phyloP scores from a whole-genome alignment of 2,888 invertebrate species.

The Stenodera caucasica region DNA sequence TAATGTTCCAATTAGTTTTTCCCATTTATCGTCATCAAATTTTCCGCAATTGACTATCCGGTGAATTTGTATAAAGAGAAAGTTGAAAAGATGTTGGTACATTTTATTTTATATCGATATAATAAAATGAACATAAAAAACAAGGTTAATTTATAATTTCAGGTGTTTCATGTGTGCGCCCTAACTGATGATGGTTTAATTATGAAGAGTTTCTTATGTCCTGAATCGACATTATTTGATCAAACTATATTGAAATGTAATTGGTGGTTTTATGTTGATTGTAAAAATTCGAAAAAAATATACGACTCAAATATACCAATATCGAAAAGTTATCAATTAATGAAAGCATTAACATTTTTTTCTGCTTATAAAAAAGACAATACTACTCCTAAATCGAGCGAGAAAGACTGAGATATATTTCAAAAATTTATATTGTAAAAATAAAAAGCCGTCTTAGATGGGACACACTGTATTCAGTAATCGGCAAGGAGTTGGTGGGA shows the following conservation, averaged over 20 bases:
- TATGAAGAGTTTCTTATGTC: conserved; percentile 89
- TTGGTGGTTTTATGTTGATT: conserved; percentile 94
- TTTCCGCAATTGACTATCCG: conserved; percentile 1
- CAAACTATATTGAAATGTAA: conserved; percentile 90
- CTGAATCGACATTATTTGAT: conserved; percentile 88
- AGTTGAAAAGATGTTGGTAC: conserved; percentile 23
- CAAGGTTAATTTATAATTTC: conserved; percentile 40
- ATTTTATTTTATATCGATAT: conserved; percentile 20
- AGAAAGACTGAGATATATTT: conserved; percentile 36
- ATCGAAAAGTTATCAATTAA: conserved; percentile 87
- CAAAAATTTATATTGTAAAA: conserved; percentile 11
- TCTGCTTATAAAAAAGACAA: conserved; percentile 76
- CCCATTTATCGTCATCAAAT: neutral
- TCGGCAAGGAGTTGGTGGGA: conserved; percentile 15
- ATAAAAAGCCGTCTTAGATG: neutral
- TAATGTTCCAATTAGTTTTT: neutral
- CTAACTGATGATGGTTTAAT: conserved; percentile 85
- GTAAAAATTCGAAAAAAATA: conserved; percentile 75
- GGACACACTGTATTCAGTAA: neutral
- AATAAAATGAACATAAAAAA: conserved; percentile 28
- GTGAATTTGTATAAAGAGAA: conserved; percentile 20
- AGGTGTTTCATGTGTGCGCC: conserved; percentile 92
- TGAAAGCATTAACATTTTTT: conserved; percentile 88
- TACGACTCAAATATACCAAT: conserved; percentile 90
- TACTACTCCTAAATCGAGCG: conserved; percentile 33